phyloP scores from a whole-genome alignment of 92 coral and sea anemone genomes.

The Phenganax subtilis region DNA sequence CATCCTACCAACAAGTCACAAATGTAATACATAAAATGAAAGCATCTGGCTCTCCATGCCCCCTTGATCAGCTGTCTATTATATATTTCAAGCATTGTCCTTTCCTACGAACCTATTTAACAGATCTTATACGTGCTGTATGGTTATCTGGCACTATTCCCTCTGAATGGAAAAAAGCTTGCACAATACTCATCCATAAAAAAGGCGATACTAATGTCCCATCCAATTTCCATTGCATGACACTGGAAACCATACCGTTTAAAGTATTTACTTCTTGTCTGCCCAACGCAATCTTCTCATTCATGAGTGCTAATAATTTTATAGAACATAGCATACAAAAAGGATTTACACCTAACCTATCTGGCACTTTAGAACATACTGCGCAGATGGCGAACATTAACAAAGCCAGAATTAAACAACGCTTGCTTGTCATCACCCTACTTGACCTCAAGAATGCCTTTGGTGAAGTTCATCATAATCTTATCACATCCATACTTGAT shows the following conservation, averaged over 20 bases:
- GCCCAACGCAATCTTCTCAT: no score
- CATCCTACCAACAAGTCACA: conserved; percentile 37
- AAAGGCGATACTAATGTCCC: conserved; percentile 23
- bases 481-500: no score
- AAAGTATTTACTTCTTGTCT: conserved; percentile 39
- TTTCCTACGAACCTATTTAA: conserved; percentile 16
- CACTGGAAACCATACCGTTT: conserved; percentile 17
- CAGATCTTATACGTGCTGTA: conserved; percentile 13
- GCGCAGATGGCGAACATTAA: no score
- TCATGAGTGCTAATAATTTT: no score
- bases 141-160: conserved; percentile 47
- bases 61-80: conserved; percentile 24
- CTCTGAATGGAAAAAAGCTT: conserved; percentile 44
- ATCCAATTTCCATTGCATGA: conserved; percentile 30
- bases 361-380: no score
- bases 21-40: conserved; percentile 35
- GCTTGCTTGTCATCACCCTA: no score
- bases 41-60: conserved; percentile 43
- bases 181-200: conserved; percentile 41
- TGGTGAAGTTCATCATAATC: no score
- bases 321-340: no score
- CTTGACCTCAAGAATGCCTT: no score
- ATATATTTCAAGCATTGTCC: conserved; percentile 17
- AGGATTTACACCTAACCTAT: no score
- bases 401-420: no score